A percentile compares a stretch with the other conserved stretches of the same genome.
phyloP scores from a whole-genome alignment of 2,797 vertebrate species.

The Enteromius trimaculatus region DNA sequence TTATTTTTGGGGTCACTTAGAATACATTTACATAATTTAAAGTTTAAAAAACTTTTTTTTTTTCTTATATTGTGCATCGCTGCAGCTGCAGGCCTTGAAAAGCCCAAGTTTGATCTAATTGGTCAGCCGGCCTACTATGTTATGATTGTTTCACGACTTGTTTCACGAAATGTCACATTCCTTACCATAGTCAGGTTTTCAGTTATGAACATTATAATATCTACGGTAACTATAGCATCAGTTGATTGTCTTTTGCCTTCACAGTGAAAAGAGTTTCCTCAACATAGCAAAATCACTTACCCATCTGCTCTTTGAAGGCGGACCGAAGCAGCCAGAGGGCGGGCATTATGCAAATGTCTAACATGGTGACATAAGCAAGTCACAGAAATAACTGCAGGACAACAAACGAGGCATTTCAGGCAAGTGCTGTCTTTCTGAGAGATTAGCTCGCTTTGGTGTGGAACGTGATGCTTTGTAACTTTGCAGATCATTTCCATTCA shows the following conservation, averaged over 20 bases:
- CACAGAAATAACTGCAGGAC: background rate
- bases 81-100: background rate
- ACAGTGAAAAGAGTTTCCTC: background rate
- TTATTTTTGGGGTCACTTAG: background rate
- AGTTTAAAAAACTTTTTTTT: background rate
- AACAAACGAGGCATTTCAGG: background rate
- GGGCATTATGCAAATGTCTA: background rate
- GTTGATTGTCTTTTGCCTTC: background rate
- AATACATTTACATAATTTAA: background rate
- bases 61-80: background rate
- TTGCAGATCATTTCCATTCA: background rate
- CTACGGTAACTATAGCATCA: background rate
- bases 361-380: background rate
- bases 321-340: background rate
- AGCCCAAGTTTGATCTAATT: background rate
- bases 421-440: background rate
- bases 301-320: conserved; percentile 3
- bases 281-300: background rate
- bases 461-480: conserved; percentile 1
- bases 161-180: background rate
- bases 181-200: background rate
- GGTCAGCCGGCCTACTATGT: background rate
- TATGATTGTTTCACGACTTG: background rate
- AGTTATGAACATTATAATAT: background rate
- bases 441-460: background rate